Base-by-base conservation (phyloP, 2,797 vertebrate genomes). In the Enteromius fasciolatus region DNA sequence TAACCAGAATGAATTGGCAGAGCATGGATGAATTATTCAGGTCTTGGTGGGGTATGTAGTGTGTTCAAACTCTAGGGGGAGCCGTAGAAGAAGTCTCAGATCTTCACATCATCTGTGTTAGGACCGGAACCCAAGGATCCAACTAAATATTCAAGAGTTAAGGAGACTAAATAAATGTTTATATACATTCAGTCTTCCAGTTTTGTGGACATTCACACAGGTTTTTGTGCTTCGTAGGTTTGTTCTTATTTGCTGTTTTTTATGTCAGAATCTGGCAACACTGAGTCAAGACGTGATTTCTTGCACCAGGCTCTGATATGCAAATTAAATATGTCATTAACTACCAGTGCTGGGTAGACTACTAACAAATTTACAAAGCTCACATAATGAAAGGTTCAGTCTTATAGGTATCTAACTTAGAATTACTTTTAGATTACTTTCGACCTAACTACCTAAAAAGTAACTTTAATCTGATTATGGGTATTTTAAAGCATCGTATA, bases 61-160 rank as follows among this genome's bases (percentile, higher is more conserved):
- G 17, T 59, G 25, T 70, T 69, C 44, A 70, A 41, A 59, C 78
- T 80, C 66, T 68, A 79, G 50, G 50, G 50, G 78, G 50, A 69
- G 50, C 78, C 33, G 9, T 48, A 67, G 31, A 67, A 54, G 44
- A 11, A 25, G 17, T 36, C 57, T 23, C 31, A 74, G 50, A 54
- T 74, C 46, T 28, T 28, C 14, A 46, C 6, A 25, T 44, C 20
- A 25, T 18, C 23, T 46, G 50, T 9, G 1, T 23, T 39, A 20
- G 11, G 48, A 54, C 50, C 14, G 48, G 5, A 14, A 28, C 15
- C 23, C 15, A 48, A 70, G 8, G n/a, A 48, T 36, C 20, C 50
- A 36, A 5, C 5, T 36, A 39, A 50, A 31, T 50, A 33, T 12
- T 10, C 17, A 5, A 52, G 28, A 54, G 11, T 54, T 15, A 10